Evolutionary conservation across 1,140 invertebrate species (phyloP).

Genomic region (Gyrodactylus salaris): DNA sequence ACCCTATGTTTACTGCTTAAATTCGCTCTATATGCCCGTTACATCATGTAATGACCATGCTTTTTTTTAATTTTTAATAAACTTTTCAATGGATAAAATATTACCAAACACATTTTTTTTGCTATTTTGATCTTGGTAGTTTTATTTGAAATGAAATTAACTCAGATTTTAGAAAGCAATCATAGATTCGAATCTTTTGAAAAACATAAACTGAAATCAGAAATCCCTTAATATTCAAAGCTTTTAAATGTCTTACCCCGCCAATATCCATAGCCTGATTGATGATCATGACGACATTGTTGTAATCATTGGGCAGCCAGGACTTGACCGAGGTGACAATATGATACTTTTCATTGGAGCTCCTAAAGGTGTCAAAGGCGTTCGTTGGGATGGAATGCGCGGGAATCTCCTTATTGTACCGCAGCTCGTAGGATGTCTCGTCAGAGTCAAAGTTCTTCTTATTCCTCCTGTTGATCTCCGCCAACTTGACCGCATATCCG

Average conservation of each 20-base stretch:
- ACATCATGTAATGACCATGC: too few species aligned
- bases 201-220: not conserved
- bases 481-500: slow-evolving; percentile 1
- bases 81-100: too few species aligned
- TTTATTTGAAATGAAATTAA: not conserved
- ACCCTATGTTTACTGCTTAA: too few species aligned
- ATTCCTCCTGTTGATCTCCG: not conserved
- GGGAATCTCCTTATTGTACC: too few species aligned
- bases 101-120: too few species aligned
- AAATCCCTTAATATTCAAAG: not conserved
- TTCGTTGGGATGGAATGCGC: too few species aligned
- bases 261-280: not conserved
- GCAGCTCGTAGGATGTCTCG: not conserved
- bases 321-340: not conserved
- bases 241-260: not conserved
- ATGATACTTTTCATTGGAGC: not conserved
- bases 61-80: too few species aligned
- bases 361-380: too few species aligned
- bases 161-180: not conserved
- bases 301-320: not conserved
- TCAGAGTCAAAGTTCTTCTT: not conserved
- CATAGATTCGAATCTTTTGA: not conserved
- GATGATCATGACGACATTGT: not conserved
- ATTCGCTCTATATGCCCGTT: not conserved
- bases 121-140: too few species aligned